These are phyloP conservation scores for Norana najaformis DNA, from an alignment of 2,888 invertebrate species.

Conservation along the genomic window DNA sequence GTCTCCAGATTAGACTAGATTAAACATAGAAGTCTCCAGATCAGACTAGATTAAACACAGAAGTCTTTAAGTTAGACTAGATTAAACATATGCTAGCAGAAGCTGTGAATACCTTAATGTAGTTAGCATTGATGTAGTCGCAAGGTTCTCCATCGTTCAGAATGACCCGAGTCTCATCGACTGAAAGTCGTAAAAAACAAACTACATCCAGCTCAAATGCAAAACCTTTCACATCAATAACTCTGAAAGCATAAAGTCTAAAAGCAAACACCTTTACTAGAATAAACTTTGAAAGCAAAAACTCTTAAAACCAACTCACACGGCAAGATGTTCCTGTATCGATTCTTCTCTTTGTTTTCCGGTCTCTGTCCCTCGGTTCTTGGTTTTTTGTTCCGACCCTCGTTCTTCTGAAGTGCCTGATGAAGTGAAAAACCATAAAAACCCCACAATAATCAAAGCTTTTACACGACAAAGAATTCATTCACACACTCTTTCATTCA, in stretches of 20 bases:
- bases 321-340: slow-evolving; percentile 98
- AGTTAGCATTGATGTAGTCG: slow-evolving; percentile 97
- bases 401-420: slow-evolving; percentile 45
- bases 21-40: too few species aligned
- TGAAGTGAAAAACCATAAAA: slow-evolving; percentile 26
- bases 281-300: neutral
- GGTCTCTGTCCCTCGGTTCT: slow-evolving; percentile 88
- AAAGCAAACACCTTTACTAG: slow-evolving; percentile 65
- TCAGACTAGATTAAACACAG: too few species aligned
- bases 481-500: too few species aligned
- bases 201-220: neutral
- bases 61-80: too few species aligned
- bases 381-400: slow-evolving; percentile 68
- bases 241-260: neutral
- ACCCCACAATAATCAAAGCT: neutral
- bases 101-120: slow-evolving; percentile 67
- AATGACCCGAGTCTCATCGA: slow-evolving; percentile 89
- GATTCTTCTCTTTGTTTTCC: slow-evolving; percentile 89
- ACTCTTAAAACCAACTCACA: neutral
- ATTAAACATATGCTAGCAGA: too few species aligned
- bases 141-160: slow-evolving; percentile 72
- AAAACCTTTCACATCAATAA: neutral
- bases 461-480: too few species aligned
- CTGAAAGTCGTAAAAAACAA: slow-evolving; percentile 47
- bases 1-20: too few species aligned